Base-by-base conservation (phyloP, 2,888 invertebrate species). In the Caenorhabditis sp. region DNA sequence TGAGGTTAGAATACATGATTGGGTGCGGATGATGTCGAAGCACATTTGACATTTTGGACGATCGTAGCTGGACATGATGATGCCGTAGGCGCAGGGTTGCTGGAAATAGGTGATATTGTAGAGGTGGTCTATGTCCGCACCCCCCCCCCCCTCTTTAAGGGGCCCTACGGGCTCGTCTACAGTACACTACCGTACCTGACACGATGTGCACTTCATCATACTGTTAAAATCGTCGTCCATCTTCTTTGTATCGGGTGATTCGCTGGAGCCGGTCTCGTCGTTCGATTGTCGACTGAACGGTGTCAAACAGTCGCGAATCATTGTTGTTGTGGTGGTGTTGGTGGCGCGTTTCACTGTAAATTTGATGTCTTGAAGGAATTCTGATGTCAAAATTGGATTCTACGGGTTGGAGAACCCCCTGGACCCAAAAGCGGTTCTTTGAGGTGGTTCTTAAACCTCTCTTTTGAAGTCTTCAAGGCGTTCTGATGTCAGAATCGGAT, bases 31-130 rank as follows among this genome's bases (percentile, higher is more conserved):
- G 67, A 77, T 49, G 70, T 78, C 69, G 67, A 78, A 84, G 64
- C 84, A 84, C 27, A 77, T 63, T 67, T 80, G 77, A 56, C 84
- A 84, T 27, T 83, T 75, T 14, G 82, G 83, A 53, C 79, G 78
- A 61, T 84, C 84, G 61, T 80, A 77, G n/a, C 68, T 52, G 7
- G 72, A 70, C 59, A 78, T 75, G 14, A 83, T 71, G 53, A 84
- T 81, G 10, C 76, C 79, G 59, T 78, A 84, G 17, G 83, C 75
- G 50, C 68, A 68, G 10, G 68, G 63, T 23, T 66, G 68, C 63
- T 21, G 14, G 26, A 43, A 43, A 43, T 43, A 17, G 36, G n/a
- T n/a, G n/a, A n/a, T n/a, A n/a, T n/a, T n/a, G n/a, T n/a, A n/a
- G n/a, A n/a, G n/a, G n/a, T n/a, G n/a, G n/a, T n/a, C n/a, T n/a